Percentiles rank a stretch among this genome's conserved stretches.
Evolutionary conservation across 2,888 invertebrate genomes (phyloP).

Genomic region (Sesia apiformis): DNA sequence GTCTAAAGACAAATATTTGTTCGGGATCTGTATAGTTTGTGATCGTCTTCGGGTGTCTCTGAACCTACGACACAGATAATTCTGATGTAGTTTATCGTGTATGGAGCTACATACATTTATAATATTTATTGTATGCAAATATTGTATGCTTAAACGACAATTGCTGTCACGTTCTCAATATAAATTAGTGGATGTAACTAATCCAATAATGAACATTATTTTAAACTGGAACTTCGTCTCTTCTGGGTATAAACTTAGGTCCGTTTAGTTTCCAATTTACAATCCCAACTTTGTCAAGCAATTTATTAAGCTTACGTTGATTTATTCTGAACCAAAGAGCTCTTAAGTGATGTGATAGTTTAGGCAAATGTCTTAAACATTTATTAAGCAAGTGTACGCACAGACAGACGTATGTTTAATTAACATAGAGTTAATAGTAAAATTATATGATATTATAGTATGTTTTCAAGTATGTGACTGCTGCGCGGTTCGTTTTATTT

Average conservation of each 20-base stretch:
- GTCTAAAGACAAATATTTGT: no score
- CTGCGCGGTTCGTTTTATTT: no score
- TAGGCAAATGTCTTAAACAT: background rate
- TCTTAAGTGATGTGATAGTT: background rate
- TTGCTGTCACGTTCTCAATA: constrained; percentile 4
- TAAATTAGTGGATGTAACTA: constrained; percentile 14
- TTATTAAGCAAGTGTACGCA: background rate
- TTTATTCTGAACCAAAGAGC: background rate
- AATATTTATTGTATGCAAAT: no score
- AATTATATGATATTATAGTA: no score
- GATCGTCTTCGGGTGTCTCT: no score
- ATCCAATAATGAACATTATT: constrained; percentile 17
- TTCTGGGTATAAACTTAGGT: constrained; percentile 11
- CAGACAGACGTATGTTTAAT: no score
- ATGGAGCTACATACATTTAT: no score
- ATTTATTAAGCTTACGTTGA: constrained; percentile 1
- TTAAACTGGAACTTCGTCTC: constrained; percentile 11
- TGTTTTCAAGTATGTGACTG: no score
- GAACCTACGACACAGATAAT: no score
- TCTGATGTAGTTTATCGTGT: no score
- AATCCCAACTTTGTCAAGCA: constrained; percentile 10
- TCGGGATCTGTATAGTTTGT: no score
- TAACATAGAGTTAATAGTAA: no score
- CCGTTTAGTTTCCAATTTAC: constrained; percentile 8
- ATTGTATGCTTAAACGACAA: background rate